Percentiles rank a stretch among this genome's conserved stretches.
Conservation (phyloP, 2,888 invertebrate genomes). For the Copidosoma aretas region DNA sequence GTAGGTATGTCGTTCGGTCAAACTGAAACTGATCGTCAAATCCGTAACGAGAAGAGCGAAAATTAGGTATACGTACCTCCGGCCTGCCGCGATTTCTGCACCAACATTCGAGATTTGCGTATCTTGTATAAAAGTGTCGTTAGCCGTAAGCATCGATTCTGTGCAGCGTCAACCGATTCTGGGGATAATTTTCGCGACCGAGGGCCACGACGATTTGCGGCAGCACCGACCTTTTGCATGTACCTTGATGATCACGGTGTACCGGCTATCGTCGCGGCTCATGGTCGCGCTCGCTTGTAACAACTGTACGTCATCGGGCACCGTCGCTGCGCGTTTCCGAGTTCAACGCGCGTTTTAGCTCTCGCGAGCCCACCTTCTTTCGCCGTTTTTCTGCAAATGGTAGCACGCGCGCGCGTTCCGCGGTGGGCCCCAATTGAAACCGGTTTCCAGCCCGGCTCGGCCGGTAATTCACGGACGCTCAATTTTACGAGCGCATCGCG, state of each 20-base stretch:
- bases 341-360: background rate
- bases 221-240: conserved; percentile 2
- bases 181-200: background rate
- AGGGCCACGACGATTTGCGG: conserved; percentile 18
- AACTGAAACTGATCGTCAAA: background rate
- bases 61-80: too few species aligned
- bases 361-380: background rate
- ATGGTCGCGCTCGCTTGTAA: conserved; percentile 14
- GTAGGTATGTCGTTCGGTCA: background rate
- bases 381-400: background rate
- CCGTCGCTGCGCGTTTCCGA: conserved; percentile 10
- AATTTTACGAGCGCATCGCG: conserved; percentile 43
- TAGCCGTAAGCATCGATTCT: conserved; percentile 21
- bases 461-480: conserved; percentile 40
- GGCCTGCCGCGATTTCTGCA: too few species aligned
- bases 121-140: conserved; percentile 16
- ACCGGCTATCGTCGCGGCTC: background rate
- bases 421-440: conserved; percentile 6
- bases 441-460: conserved; percentile 5
- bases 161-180: background rate
- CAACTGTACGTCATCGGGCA: conserved; percentile 24
- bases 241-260: background rate
- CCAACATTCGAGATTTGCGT: conserved; percentile 26
- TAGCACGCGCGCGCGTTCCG: conserved; percentile 9
- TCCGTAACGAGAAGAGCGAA: background rate